Evolutionary conservation across 2,888 invertebrate species (phyloP).

Genomic region (Andricus curvator): DNA sequence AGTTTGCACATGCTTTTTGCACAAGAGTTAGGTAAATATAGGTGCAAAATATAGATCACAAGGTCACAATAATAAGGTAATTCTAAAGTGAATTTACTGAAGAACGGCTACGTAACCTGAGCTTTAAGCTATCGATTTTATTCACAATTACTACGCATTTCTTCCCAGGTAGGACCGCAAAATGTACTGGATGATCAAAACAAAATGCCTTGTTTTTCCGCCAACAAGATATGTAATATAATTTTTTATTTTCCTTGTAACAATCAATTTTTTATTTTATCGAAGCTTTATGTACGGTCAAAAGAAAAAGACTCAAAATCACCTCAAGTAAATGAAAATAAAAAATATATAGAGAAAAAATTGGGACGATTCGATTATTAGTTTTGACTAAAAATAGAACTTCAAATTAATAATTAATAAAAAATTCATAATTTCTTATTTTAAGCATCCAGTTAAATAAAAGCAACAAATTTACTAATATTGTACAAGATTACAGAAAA

Average conservation of each 20-base stretch:
- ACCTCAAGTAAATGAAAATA: not conserved
- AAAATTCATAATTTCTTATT: no score
- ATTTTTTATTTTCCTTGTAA: not conserved
- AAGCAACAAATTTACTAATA: not conserved
- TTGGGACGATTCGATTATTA: no score
- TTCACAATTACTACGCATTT: not conserved
- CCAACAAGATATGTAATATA: not conserved
- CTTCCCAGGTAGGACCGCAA: not conserved
- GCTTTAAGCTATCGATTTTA: not conserved
- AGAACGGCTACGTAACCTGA: not conserved
- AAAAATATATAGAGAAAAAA: no score
- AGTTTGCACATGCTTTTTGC: not conserved
- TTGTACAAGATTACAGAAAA: not conserved
- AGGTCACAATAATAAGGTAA: not conserved
- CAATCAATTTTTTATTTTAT: not conserved
- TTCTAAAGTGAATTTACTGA: not conserved
- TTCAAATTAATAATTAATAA: no score
- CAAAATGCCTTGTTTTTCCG: not conserved
- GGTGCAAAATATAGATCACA: conserved; percentile 11
- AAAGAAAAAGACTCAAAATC: not conserved
- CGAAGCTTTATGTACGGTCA: not conserved
- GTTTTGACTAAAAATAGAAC: no score
- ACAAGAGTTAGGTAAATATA: not conserved
- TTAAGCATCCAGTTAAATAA: not conserved
- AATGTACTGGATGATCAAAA: not conserved